Percentiles rank a stretch among this genome's conserved stretches.
Evolutionary conservation across 2,113 vertebrate species (phyloP).

Genomic region (Cygnus buccinator): DNA sequence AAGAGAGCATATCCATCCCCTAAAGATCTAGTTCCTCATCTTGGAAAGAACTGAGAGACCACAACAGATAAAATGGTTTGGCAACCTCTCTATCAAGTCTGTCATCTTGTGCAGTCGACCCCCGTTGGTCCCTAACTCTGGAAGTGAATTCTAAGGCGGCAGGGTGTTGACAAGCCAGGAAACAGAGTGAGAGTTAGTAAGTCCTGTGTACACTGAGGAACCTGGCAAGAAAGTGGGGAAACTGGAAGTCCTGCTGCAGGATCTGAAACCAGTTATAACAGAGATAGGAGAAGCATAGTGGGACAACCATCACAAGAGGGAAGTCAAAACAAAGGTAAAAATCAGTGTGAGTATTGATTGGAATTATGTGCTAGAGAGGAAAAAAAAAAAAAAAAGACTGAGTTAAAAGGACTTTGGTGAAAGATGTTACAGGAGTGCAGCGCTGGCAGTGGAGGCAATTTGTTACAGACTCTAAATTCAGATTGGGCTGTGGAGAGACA

Average conservation of each 20-base stretch:
- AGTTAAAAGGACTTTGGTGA: background rate
- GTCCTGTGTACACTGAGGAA: background rate
- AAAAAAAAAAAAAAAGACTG: background rate
- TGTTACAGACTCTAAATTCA: background rate
- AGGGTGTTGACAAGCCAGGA: background rate
- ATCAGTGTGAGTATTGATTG: background rate
- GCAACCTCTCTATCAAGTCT: background rate
- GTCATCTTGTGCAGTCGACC: background rate
- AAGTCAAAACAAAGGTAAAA: slow-evolving; percentile 4
- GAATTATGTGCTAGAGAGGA: background rate
- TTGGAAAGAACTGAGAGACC: background rate
- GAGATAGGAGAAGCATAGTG: background rate
- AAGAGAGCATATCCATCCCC: background rate
- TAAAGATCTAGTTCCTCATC: slow-evolving; percentile 8
- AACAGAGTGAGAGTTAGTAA: background rate
- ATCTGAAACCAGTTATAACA: slow-evolving; percentile 7
- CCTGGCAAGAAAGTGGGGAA: background rate
- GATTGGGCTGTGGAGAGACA: background rate
- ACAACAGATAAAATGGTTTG: background rate
- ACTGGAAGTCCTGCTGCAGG: background rate
- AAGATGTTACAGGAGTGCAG: background rate
- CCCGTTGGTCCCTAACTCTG: background rate
- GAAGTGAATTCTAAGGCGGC: background rate
- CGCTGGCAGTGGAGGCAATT: background rate
- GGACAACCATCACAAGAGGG: background rate